Evolutionary conservation across 2,113 vertebrate species (phyloP).

Genomic region (Carassius carassius): DNA sequence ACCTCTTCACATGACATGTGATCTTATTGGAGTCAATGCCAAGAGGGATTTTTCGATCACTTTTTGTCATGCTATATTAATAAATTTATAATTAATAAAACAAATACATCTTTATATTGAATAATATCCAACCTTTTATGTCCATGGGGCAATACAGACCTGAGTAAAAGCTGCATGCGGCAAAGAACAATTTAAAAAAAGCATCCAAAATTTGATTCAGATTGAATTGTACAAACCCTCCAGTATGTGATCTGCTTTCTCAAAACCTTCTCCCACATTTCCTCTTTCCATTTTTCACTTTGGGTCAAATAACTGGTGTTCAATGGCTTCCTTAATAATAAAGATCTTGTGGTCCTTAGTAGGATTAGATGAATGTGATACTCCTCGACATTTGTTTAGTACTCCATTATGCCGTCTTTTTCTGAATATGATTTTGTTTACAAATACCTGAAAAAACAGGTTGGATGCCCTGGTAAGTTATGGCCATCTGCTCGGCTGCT

Average conservation of each 20-base stretch:
- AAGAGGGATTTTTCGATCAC: conserved; percentile 51
- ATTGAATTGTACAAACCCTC: conserved; percentile 47
- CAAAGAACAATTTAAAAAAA: too few species aligned
- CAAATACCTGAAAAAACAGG: conserved; percentile 57
- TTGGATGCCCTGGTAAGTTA: conserved; percentile 53
- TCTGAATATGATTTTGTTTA: not conserved
- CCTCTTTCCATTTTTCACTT: conserved; percentile 59
- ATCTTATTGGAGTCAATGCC: conserved; percentile 74
- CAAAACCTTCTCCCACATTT: conserved; percentile 55
- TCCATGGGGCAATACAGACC: conserved; percentile 56
- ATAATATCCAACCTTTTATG: too few species aligned
- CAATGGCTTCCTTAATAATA: conserved; percentile 56
- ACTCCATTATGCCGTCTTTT: not conserved
- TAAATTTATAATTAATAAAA: too few species aligned
- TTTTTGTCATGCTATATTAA: too few species aligned
- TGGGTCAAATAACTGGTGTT: conserved; percentile 58
- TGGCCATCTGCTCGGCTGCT: conserved; percentile 46
- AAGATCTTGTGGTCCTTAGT: not conserved
- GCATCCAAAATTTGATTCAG: too few species aligned
- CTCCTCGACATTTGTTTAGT: not conserved
- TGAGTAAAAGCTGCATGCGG: conserved; percentile 66
- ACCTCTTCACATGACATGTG: conserved; percentile 69
- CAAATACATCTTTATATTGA: too few species aligned
- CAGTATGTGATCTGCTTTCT: conserved; percentile 52
- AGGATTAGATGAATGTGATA: not conserved